These are phyloP conservation scores for Carlito syrichta DNA, from an alignment of 2,113 vertebrate species.

Conservation along the genomic window DNA sequence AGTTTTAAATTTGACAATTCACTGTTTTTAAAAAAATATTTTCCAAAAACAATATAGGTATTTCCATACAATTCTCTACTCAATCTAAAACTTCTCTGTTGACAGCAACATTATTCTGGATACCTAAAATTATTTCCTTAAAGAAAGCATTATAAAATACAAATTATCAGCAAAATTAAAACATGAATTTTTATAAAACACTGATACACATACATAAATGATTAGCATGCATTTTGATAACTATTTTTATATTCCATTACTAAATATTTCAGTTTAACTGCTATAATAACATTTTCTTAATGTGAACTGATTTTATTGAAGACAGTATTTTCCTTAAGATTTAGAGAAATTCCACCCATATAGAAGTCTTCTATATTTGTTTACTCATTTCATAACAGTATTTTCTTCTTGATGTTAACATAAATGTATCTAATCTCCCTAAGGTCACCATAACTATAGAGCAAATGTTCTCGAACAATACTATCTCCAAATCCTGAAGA, in stretches of 20 bases:
- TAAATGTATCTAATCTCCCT: not conserved
- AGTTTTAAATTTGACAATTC: constrained; percentile 41
- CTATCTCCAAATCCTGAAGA: not conserved
- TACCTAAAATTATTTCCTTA: not conserved
- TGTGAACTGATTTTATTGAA: not conserved
- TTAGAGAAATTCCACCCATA: not conserved
- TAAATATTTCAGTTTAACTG: not conserved
- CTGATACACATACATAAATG: not conserved
- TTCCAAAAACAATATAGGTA: constrained; percentile 34
- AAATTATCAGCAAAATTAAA: constrained; percentile 34
- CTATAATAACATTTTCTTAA: not conserved
- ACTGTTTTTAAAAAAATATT: constrained; percentile 13
- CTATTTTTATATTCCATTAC: not conserved
- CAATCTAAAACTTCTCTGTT: not conserved
- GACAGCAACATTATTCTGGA: not conserved
- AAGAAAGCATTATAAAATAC: not conserved
- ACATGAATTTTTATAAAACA: not conserved
- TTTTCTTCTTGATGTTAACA: not conserved
- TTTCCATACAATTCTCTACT: not conserved
- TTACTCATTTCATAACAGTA: not conserved
- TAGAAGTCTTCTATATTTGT: not conserved
- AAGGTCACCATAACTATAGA: not conserved
- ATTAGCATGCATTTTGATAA: not conserved
- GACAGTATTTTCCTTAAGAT: constrained; percentile 7
- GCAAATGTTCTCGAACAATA: not conserved